Conservation (phyloP, 1,140 invertebrate genomes). For the Ceratitis capitata region DNA sequence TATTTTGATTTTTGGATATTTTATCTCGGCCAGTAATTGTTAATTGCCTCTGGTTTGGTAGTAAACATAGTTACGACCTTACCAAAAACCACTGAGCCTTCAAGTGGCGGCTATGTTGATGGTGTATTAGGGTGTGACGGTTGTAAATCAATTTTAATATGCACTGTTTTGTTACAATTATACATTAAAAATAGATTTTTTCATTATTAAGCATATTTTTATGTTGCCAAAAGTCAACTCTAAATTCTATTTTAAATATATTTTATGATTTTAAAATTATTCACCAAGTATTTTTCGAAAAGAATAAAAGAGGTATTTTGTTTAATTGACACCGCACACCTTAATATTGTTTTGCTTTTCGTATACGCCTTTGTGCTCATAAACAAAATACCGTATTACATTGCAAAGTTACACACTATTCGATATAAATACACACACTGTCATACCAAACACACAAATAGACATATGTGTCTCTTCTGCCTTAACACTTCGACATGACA, state of each 20-base stretch:
- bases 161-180: not conserved
- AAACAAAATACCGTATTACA: not conserved
- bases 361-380: not conserved
- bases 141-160: not conserved
- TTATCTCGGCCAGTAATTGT: not conserved
- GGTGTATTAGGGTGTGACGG: not conserved
- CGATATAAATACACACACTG: not conserved
- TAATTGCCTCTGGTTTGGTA: not conserved
- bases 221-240: too few species aligned
- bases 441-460: not conserved
- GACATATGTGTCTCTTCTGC: not conserved
- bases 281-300: not conserved
- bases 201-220: too few species aligned
- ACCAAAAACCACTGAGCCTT: not conserved
- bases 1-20: slow-evolving; percentile 13
- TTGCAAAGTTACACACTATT: not conserved
- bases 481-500: not conserved
- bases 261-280: not conserved
- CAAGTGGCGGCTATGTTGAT: not conserved
- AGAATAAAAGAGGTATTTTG: too few species aligned
- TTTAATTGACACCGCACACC: too few species aligned
- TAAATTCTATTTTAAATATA: not conserved
- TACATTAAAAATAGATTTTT: not conserved
- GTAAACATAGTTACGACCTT: not conserved
- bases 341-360: not conserved